Conservation (phyloP, 2,113 vertebrate species). For the Oryctolagus cuniculus region mOryCun1.1 NC_091439.1:109206501-109207000, state of each 20-base stretch:
- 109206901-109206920: conserved; percentile 51
- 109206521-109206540: background rate
- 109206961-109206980: conserved; percentile 82
- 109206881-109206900: conserved; percentile 68
- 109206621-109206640: too few relatives aligned
- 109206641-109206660: background rate
- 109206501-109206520: background rate
- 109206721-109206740: conserved; percentile 69
- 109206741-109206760: conserved; percentile 46
- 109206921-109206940: conserved; percentile 54
- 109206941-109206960: conserved; percentile 76
- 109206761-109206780: conserved; percentile 44
- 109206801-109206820: conserved; percentile 47
- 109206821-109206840: background rate
- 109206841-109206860: background rate
- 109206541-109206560: background rate
- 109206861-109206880: background rate
- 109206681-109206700: conserved; percentile 8
- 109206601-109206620: too few relatives aligned
- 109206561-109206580: background rate
- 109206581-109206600: too few relatives aligned
- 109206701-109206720: conserved; percentile 52
- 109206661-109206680: background rate
- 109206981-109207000: conserved; percentile 71
- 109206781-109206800: background rate